Percentiles rank a stretch among this genome's conserved stretches.
Conservation (phyloP, 2,797 vertebrate genomes). For the Catostomus latipinnis region DNA sequence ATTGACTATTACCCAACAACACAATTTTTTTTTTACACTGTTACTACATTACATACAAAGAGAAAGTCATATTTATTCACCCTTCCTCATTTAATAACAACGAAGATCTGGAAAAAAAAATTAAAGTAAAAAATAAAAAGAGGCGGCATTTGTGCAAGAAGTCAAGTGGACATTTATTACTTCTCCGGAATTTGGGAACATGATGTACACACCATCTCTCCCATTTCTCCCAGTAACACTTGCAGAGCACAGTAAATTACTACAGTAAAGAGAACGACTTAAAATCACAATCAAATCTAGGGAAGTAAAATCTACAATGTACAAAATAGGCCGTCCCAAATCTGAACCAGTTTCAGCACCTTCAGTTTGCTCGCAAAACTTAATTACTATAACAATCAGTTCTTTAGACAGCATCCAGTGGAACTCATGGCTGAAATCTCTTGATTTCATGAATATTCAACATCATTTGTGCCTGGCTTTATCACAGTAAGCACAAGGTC, state of each 20-base stretch:
- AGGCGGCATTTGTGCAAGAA: background rate
- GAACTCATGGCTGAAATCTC: background rate
- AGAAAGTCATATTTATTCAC: background rate
- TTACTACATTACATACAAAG: constrained; percentile 11
- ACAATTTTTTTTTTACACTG: constrained; percentile 14
- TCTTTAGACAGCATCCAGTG: background rate
- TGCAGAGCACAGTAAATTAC: background rate
- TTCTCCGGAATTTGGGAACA: too few relatives aligned
- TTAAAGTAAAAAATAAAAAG: background rate
- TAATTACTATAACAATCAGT: background rate
- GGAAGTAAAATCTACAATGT: background rate
- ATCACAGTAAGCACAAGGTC: background rate
- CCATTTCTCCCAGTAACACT: background rate
- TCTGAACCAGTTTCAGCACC: constrained; percentile 10
- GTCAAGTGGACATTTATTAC: background rate
- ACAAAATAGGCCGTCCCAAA: background rate
- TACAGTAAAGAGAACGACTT: background rate
- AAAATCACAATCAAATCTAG: background rate
- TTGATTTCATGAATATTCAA: background rate
- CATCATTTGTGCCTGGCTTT: constrained; percentile 5
- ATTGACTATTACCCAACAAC: constrained; percentile 7
- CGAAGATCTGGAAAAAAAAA: constrained; percentile 14
- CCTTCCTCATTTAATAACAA: constrained; percentile 6
- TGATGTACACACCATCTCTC: background rate
- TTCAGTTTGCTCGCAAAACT: background rate